These are phyloP conservation scores for Phrynocephalus vlangalii DNA, from an alignment of 2,797 vertebrate genomes.

Conservation along the genomic window DNA sequence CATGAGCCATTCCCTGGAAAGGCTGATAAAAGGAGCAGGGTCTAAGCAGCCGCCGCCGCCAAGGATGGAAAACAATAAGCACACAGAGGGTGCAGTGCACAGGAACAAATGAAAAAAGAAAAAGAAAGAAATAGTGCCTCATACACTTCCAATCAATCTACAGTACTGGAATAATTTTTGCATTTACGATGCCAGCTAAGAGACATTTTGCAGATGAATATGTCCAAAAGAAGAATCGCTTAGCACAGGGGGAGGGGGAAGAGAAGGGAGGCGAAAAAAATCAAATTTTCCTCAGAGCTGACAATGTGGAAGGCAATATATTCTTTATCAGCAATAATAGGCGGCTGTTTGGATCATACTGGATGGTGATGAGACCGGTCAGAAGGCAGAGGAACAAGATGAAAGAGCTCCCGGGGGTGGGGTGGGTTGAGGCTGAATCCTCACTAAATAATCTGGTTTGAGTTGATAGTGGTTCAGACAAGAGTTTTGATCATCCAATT, in stretches of 20 bases:
- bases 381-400: neutral
- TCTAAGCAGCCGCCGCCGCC: neutral
- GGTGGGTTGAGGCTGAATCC: constrained; percentile 33
- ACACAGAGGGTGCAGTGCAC: neutral
- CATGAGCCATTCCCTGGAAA: neutral
- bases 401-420: constrained; percentile 10
- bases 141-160: constrained; percentile 44
- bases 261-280: neutral
- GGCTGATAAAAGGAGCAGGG: too few species aligned
- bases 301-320: constrained; percentile 48
- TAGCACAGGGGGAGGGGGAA: constrained; percentile 40
- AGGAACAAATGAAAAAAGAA: constrained; percentile 20
- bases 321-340: constrained; percentile 53
- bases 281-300: constrained; percentile 42
- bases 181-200: constrained; percentile 54
- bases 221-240: constrained; percentile 61
- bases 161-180: constrained; percentile 50
- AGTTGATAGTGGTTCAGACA: constrained; percentile 46
- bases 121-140: constrained; percentile 8
- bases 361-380: constrained; percentile 45
- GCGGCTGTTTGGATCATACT: constrained; percentile 40
- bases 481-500: constrained; percentile 48
- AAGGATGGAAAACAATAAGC: neutral
- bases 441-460: constrained; percentile 40
- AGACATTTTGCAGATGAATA: constrained; percentile 47